Percentiles rank a stretch among this genome's conserved stretches.
phyloP scores from a whole-genome alignment of 2,113 vertebrate genomes.

The Zosterops pallidus region DNA sequence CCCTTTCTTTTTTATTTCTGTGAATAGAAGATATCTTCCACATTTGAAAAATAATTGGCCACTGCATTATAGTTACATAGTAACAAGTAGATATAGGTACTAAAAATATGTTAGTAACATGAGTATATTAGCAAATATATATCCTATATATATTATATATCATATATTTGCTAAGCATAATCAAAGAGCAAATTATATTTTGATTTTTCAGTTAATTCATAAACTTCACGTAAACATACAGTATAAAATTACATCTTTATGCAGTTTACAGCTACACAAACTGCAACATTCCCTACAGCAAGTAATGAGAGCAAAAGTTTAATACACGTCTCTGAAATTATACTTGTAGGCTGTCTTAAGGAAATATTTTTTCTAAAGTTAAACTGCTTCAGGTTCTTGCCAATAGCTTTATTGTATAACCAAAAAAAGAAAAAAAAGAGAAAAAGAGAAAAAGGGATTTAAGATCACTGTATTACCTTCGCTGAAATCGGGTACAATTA shows the following conservation, averaged over 20 bases:
- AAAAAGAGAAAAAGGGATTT: background rate
- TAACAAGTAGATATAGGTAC: background rate
- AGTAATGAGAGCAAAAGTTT: background rate
- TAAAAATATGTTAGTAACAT: background rate
- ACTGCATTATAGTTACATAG: background rate
- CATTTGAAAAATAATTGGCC: background rate
- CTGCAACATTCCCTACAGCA: background rate
- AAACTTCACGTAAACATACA: background rate
- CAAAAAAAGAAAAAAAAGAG: background rate
- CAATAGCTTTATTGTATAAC: background rate
- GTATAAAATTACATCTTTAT: background rate
- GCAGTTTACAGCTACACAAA: background rate
- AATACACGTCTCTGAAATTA: background rate
- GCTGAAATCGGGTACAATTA: slow-evolving; percentile 59
- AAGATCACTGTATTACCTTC: slow-evolving; percentile 72
- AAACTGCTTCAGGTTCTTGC: background rate
- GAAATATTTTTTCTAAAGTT: background rate
- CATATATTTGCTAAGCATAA: background rate
- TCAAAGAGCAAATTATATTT: background rate
- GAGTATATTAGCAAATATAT: background rate
- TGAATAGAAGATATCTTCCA: background rate
- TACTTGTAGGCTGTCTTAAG: background rate
- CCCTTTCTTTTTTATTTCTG: background rate
- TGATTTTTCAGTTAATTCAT: background rate
- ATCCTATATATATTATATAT: background rate